phyloP scores from a whole-genome alignment of 2,113 vertebrate genomes.

The Hystrix brachyura region DNA sequence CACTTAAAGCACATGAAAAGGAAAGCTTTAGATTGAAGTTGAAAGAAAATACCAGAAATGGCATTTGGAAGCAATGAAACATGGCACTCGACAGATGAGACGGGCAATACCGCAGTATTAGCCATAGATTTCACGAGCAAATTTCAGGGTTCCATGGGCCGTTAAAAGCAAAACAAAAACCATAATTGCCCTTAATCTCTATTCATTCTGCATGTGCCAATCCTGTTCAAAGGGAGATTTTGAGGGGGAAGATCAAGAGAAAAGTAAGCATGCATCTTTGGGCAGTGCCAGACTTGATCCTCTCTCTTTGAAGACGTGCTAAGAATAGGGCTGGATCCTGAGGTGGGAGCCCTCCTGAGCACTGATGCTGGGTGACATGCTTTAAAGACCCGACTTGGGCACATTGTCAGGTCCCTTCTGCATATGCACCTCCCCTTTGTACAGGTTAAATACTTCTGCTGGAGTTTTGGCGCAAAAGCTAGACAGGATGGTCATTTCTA shows the following conservation, averaged over 20 bases:
- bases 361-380: background rate
- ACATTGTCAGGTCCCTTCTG: background rate
- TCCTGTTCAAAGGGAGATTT: conserved; percentile 70
- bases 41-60: conserved; percentile 70
- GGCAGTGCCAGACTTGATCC: conserved; percentile 57
- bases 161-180: conserved; percentile 69
- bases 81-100: conserved; percentile 60
- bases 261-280: conserved; percentile 55
- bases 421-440: background rate
- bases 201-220: conserved; percentile 73
- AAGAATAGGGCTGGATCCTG: background rate
- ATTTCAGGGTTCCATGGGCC: conserved; percentile 67
- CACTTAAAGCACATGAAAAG: conserved; percentile 52
- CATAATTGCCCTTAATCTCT: conserved; percentile 74
- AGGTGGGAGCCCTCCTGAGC: background rate
- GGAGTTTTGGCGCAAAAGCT: background rate
- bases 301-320: conserved; percentile 59
- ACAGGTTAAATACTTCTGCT: background rate
- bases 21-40: conserved; percentile 60
- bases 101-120: background rate
- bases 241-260: conserved; percentile 65
- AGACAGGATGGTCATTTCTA: background rate
- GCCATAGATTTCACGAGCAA: conserved; percentile 30
- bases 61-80: conserved; percentile 71
- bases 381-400: background rate